Evolutionary conservation across 2,888 invertebrate species (phyloP), one percentile per base, ranked within the genome.

Genomic region (Lasiommata megera): DNA sequence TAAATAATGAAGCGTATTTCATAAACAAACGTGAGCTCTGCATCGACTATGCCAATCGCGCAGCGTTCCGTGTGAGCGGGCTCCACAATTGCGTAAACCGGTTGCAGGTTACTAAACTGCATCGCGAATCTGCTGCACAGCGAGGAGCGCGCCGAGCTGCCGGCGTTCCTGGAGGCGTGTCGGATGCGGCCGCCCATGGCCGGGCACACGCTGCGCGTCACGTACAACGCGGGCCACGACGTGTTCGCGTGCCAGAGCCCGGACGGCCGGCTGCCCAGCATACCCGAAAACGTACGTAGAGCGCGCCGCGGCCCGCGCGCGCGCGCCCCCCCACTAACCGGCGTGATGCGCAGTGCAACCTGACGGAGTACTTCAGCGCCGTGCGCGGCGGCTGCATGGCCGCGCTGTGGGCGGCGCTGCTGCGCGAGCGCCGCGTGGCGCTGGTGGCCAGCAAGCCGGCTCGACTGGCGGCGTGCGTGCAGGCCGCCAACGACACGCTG

Each of bases 351-450:
- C 92, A 98, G 98, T 95, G 97, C 80, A 99, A 98, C 85, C 92
- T 99, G 70, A 97, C 97, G 63, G 97, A 99, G 82, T 99, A 99
- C 92, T 99, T 97, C 89, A 98, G 97, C 88, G 99, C 99, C n/a
- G 95, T 99, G 69, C 97, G 98, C 81, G 93, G 95, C 51, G 94
- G 95, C 77, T 98, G 97, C 78, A 99, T 99, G 99, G 96, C 98
- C 81, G 94, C 95, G 9, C 92, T 99, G 64, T 99, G 99, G 92
- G 98, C 98, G 18, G 97, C 99, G 38, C 94, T 99, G 93, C 91
- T 99, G 36, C 95, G 97, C 73, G 99, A 99, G 85, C 92, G 99
- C 52, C 93, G 99, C 44, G 96, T 99, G 60, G 94, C 99, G 54
- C 96, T 99, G 71, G 97, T 96, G 7, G 98, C 99, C 0, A 94